A percentile compares a stretch with the other conserved stretches of the same genome.
Evolutionary conservation across 2,113 vertebrate genomes (phyloP).

Genomic region (Archilochus colubris): DNA sequence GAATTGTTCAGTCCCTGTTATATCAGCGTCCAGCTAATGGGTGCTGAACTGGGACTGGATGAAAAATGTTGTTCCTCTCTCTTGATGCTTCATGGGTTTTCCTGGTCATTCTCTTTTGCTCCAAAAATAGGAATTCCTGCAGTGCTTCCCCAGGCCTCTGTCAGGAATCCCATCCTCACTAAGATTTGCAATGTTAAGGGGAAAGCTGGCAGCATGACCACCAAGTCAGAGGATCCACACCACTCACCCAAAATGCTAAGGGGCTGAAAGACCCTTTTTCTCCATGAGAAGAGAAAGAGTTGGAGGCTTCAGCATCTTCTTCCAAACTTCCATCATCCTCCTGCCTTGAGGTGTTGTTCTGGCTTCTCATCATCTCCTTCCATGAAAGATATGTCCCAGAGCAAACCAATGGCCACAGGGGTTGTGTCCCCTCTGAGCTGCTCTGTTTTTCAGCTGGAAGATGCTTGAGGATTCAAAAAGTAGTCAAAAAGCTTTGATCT

Average conservation of each 20-base stretch:
- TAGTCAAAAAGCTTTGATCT: neutral
- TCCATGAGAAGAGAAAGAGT: neutral
- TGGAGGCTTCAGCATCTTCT: accelerated
- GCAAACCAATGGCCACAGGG: neutral
- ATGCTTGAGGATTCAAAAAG: neutral
- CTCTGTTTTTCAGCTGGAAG: neutral
- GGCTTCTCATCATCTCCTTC: neutral
- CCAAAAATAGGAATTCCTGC: slow-evolving; percentile 17
- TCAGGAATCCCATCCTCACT: neutral
- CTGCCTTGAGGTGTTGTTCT: neutral
- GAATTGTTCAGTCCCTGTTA: neutral
- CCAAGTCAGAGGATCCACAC: accelerated
- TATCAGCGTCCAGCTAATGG: neutral
- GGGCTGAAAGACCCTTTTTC: neutral
- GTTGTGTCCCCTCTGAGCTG: neutral
- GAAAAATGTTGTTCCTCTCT: slow-evolving; percentile 13
- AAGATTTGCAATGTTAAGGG: neutral
- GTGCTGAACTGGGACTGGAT: slow-evolving; percentile 33
- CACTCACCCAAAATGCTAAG: neutral
- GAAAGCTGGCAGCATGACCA: accelerated
- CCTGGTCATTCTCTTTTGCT: slow-evolving; percentile 41
- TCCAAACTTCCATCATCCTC: neutral
- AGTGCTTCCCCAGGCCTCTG: slow-evolving; percentile 6
- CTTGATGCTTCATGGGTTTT: slow-evolving; percentile 43
- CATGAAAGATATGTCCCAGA: neutral